These are phyloP conservation scores for Napeogenes inachia DNA, from an alignment of 2,888 invertebrate genomes.

Conservation along the genomic window DNA sequence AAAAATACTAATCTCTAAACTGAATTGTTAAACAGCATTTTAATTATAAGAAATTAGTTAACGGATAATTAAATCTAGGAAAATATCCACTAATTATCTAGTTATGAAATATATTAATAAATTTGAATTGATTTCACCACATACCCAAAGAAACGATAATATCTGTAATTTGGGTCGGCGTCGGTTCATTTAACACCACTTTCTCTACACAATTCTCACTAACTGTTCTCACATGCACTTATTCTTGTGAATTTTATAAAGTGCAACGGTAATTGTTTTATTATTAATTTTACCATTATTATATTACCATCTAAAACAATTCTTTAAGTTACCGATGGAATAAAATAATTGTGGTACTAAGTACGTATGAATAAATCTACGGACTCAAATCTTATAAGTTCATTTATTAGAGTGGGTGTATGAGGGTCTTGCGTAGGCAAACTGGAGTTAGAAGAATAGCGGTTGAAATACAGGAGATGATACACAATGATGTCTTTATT, in stretches of 20 bases:
- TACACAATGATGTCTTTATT: slow-evolving; percentile 19
- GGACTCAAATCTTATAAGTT: slow-evolving; percentile 11
- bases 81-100: no score
- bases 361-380: no score
- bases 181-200: slow-evolving; percentile 54
- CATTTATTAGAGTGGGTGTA: slow-evolving; percentile 33
- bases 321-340: no score
- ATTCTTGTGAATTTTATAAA: slow-evolving; percentile 7
- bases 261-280: not conserved
- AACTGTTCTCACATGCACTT: slow-evolving; percentile 28
- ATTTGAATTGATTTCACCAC: slow-evolving; percentile 41
- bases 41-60: no score
- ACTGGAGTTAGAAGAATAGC: slow-evolving; percentile 42
- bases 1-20: no score
- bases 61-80: no score
- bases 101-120: slow-evolving; percentile 8
- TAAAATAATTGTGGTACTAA: no score
- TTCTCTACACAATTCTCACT: slow-evolving; percentile 43
- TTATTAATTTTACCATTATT: no score
- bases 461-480: slow-evolving; percentile 28
- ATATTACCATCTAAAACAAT: no score
- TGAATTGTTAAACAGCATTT: no score
- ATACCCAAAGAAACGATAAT: slow-evolving; percentile 39
- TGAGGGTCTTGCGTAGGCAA: slow-evolving; percentile 51
- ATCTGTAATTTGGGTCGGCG: slow-evolving; percentile 50